Evolutionary conservation across 2,888 invertebrate species (phyloP).

Genomic region (Hipparchia semele): DNA sequence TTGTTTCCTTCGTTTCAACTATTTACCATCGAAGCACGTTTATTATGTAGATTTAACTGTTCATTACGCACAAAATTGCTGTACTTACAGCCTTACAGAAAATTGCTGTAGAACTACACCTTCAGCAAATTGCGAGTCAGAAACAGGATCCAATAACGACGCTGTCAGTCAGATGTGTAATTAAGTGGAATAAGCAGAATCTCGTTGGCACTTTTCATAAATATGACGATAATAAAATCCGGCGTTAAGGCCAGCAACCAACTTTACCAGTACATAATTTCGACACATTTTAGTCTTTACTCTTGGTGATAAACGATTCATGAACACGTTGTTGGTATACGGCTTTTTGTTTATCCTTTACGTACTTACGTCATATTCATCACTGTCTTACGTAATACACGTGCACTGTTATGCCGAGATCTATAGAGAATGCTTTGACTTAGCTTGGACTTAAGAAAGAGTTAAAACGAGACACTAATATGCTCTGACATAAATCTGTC

Average conservation of each 20-base stretch:
- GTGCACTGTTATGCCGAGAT: too few relatives aligned
- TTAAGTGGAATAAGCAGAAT: conserved; percentile 52
- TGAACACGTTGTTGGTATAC: too few relatives aligned
- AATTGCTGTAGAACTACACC: conserved; percentile 33
- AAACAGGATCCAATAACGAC: conserved; percentile 53
- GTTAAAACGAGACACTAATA: too few relatives aligned
- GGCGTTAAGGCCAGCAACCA: background rate
- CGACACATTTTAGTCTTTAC: background rate
- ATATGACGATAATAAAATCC: conserved; percentile 34
- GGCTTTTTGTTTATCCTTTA: too few relatives aligned
- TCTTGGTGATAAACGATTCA: background rate
- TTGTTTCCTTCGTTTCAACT: conserved; percentile 13
- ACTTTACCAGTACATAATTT: background rate
- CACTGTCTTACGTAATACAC: too few relatives aligned
- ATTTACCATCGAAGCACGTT: conserved; percentile 8
- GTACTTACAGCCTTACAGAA: conserved; percentile 17
- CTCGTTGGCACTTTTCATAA: conserved; percentile 51
- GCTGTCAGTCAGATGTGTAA: conserved; percentile 51
- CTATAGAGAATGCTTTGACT: too few relatives aligned
- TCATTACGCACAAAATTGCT: conserved; percentile 37
- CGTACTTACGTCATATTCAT: too few relatives aligned
- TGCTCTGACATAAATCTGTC: too few relatives aligned
- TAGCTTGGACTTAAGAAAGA: too few relatives aligned
- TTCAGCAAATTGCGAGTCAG: conserved; percentile 44
- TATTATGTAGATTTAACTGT: conserved; percentile 37